Evolutionary conservation across 2,113 vertebrate genomes (phyloP), one percentile per base, ranked within the genome.

Genomic region (Cryptomyrus ogoouensis): DNA sequence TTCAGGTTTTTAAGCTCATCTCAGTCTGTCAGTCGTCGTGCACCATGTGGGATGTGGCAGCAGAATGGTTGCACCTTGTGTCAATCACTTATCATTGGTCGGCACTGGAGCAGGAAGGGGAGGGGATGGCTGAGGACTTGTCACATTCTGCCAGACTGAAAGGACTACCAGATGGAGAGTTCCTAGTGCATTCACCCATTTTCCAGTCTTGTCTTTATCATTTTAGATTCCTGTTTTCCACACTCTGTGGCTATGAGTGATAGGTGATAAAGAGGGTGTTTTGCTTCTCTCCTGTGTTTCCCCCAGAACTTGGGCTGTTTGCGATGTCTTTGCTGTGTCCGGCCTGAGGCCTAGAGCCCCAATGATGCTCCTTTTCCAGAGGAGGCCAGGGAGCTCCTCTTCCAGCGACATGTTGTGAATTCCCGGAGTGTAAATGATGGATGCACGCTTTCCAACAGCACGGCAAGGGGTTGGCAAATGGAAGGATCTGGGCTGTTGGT

Each of bases 401-500:
- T 56, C 35, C 46, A 39, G 27, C 15, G 83, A 87, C 50, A 52
- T 53, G 49, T 8, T 53, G 15, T 7, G 50, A 35, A 53, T 87
- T 87, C 44, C 85, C 42, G 44, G 42, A 84, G 83, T 84, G 39
- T 47, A 84, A 84, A 44, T 84, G 83, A 84, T 53, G 12, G 49
- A 52, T 87, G 74, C 35, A 80, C 35, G 1, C 31, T 80, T 53
- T 49, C 49, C 47, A 87, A 39, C n/a, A 87, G 27, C 85, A 17
- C 50, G 47, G 50, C 13, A 2, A 87, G 85, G 85, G 85, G 31
- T 87, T 49, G 15, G 50, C 85, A 87, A 87, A 87, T 87, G 46
- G 27, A 87, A 50, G 17, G 85, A 87, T 87, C 50, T 21, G n/a
- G 50, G 85, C 85, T 87, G 85, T 53, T 87, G 85, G 85, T 56